Base-by-base conservation (phyloP, 2,888 invertebrate species). In the Sesia apiformis region DNA sequence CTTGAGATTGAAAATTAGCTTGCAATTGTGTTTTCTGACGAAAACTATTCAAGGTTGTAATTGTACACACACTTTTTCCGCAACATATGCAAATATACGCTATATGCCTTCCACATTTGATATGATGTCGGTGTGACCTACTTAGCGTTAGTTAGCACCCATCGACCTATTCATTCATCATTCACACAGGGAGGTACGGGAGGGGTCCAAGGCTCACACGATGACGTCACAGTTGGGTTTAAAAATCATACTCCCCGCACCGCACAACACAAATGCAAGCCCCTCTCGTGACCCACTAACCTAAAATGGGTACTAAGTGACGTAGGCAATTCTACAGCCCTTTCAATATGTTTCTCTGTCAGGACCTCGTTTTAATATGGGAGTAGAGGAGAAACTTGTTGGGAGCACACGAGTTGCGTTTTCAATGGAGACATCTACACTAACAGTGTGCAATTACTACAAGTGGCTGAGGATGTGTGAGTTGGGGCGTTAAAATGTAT, bases 231-330 rank as follows among this genome's bases (percentile, higher is more conserved):
- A 70, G 69, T 69, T 74, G 69, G 66, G 70, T 65, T 76, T 80
- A 77, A 77, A 85, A 87, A 86, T 78, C 78, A 71, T 67, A 66
- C 69, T 69, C 74, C 75, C 74, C 73, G 64, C 71, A 57, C 69
- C 72, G 69, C 70, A 60, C 75, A 70, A 70, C 65, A 63, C 70
- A 72, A 72, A 75, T 84, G 83, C 84, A 83, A 76, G 76, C 82
- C 80, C 82, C 82, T 75, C 74, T 71, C 66, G 72, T 84, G 87
- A 87, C 87, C 88, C 79, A 86, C 78, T 88, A 71, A 88, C 87
- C 87, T 78, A 84, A 84, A 85, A 86, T 73, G 73, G 74, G 66
- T 63, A 70, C 69, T 67, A 63, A 70, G 81, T 88, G 88, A 88
- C 88, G 88, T 88, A 83, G 81, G 72, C 73, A 69, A 52, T 61